Evolutionary conservation across 2,113 vertebrate genomes (phyloP), one percentile per base, ranked within the genome.

Genomic region (Rhea americana): DNA sequence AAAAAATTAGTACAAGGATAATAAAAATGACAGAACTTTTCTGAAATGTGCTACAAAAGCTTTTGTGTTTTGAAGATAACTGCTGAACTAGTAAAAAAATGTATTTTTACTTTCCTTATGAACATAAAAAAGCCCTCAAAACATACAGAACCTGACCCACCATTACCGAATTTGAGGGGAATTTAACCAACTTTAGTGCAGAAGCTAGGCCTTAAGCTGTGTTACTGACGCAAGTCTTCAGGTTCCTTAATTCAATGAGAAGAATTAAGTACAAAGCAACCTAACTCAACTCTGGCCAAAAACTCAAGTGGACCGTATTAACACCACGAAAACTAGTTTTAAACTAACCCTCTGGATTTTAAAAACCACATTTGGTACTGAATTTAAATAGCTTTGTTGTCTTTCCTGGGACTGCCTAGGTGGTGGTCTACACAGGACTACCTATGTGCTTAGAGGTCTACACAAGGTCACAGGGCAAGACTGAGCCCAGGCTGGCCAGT

Each of bases 11-110:
- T 65, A 78, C 25, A 78, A 93, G 39, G 26, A 61, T 50, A 50
- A 3, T 47, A 90, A 12, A 35, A 94, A 82, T 45, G 65, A 91
- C 37, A 41, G 74, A 91, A 71, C 47, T 30, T 74, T 84, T 77
- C 77, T 82, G 88, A 76, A 95, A 93, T 62, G 80, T 47, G 30
- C 77, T 91, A 84, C 39, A 85, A 90, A 90, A 95, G 72, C 30
- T 70, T 91, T 21, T 89, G 43, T 66, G 77, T 65, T 75, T 32
- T 68, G 58, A 93, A 78, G 93, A 48, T 86, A 90, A 87, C 30
- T 87, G 73, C 50, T 65, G 43, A 58, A 92, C 21, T 83, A 56
- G 37, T 82, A 96, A 82, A 25, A 25, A 89, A 94, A 70, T 51
- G 26, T 73, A 87, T 79, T 93, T 91, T 79, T 65, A 93, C 45